Evolutionary conservation across 2,113 vertebrate genomes (phyloP).

Genomic region (Gymnogyps californianus): DNA sequence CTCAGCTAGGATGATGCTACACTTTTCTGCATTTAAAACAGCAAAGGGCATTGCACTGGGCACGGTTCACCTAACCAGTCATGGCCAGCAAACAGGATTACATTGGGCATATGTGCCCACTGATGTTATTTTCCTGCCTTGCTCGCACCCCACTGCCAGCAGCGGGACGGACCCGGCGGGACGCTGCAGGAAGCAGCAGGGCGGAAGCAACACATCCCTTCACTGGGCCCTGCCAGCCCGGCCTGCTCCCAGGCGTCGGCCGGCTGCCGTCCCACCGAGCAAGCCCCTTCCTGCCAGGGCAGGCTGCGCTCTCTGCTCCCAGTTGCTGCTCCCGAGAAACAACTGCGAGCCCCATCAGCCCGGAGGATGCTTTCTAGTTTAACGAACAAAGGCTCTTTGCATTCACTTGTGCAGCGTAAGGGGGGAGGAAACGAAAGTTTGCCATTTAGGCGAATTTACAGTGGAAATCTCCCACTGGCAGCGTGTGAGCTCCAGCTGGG

Average conservation of each 20-base stretch:
- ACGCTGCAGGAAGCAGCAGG: not conserved
- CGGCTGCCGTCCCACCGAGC: not conserved
- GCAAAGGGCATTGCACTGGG: not conserved
- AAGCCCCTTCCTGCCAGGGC: not conserved
- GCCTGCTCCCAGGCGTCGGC: not conserved
- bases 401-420: fast-evolving
- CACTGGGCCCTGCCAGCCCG: fast-evolving
- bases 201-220: not conserved
- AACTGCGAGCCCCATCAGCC: fast-evolving
- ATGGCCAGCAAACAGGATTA: fast-evolving
- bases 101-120: fast-evolving
- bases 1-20: not conserved
- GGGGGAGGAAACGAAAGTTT: not conserved
- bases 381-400: not conserved
- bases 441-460: not conserved
- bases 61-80: fast-evolving
- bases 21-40: not conserved
- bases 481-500: not conserved
- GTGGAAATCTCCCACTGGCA: not conserved
- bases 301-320: not conserved
- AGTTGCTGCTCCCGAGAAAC: not conserved
- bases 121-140: not conserved
- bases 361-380: not conserved
- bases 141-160: fast-evolving
- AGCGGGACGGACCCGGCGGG: fast-evolving